phyloP scores from a whole-genome alignment of 2,113 vertebrate genomes.

The Apistogramma diplotaenia region DNA sequence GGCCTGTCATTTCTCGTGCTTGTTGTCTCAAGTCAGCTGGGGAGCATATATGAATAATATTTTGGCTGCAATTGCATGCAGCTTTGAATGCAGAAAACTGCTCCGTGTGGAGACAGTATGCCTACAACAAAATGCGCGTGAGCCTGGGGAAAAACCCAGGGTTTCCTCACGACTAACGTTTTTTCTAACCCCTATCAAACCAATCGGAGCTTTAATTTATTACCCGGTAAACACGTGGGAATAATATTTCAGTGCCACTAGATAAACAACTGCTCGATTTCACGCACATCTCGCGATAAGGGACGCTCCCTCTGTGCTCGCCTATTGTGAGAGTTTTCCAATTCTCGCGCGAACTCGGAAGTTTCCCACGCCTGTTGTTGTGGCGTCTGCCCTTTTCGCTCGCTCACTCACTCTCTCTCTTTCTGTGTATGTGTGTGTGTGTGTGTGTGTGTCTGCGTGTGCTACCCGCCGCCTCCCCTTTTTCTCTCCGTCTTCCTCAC shows the following conservation, averaged over 20 bases:
- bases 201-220: constrained; percentile 65
- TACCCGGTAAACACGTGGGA: constrained; percentile 76
- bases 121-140: not conserved
- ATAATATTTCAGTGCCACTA: constrained; percentile 69
- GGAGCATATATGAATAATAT: not conserved
- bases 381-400: constrained; percentile 81
- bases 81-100: constrained; percentile 2
- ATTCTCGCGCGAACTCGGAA: constrained; percentile 74
- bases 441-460: not conserved
- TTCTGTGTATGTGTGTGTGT: not conserved
- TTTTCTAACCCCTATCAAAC: constrained; percentile 18
- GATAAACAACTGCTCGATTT: constrained; percentile 67
- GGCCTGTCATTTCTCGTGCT: not conserved
- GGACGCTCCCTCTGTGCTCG: constrained; percentile 53
- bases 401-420: constrained; percentile 55
- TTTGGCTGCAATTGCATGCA: constrained; percentile 6
- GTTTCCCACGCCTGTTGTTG: constrained; percentile 87
- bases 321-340: constrained; percentile 83
- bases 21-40: not conserved
- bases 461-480: constrained; percentile 65
- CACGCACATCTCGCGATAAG: constrained; percentile 73
- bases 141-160: constrained; percentile 56
- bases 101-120: not conserved
- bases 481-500: constrained; percentile 59
- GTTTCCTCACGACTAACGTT: constrained; percentile 6